Conservation (phyloP, 35 echinoderm and acorn worm genomes). For the Nesometra sesokonis region DNA sequence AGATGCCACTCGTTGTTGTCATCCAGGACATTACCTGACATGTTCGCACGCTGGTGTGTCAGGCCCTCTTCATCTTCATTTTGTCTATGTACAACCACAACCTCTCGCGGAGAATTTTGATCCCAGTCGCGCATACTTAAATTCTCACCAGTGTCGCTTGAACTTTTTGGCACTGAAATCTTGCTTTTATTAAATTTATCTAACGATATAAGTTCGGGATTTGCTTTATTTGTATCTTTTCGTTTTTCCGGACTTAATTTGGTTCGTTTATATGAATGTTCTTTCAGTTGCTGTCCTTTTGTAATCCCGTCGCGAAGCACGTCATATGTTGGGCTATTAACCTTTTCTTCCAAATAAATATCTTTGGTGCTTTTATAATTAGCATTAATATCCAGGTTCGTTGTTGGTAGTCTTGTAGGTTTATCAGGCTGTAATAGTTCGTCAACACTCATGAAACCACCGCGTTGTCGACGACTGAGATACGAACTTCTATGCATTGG, state of each 20-base stretch:
- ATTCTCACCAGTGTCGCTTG: background rate
- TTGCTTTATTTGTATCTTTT: background rate
- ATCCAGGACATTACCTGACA: background rate
- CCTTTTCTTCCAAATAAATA: background rate
- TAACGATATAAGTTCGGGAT: background rate
- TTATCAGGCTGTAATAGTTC: background rate
- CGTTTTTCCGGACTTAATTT: background rate
- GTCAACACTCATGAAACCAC: background rate
- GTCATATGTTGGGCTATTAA: background rate
- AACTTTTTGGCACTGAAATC: background rate
- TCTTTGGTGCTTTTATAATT: background rate
- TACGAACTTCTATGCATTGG: background rate
- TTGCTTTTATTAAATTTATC: background rate
- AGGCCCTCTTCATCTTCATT: background rate
- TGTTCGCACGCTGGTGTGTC: background rate
- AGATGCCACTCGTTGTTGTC: background rate
- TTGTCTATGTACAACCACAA: background rate
- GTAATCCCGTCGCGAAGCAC: too few species aligned
- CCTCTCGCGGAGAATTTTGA: slow-evolving; percentile 10
- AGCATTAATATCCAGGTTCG: background rate
- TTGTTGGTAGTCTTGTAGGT: background rate
- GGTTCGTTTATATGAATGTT: background rate
- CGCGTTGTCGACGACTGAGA: background rate
- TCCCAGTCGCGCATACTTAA: slow-evolving; percentile 6
- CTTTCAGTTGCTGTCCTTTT: too few species aligned